These are phyloP conservation scores for Malurus alboscapulatus DNA, from an alignment of 2,113 vertebrate species.

Conservation along the genomic window DNA sequence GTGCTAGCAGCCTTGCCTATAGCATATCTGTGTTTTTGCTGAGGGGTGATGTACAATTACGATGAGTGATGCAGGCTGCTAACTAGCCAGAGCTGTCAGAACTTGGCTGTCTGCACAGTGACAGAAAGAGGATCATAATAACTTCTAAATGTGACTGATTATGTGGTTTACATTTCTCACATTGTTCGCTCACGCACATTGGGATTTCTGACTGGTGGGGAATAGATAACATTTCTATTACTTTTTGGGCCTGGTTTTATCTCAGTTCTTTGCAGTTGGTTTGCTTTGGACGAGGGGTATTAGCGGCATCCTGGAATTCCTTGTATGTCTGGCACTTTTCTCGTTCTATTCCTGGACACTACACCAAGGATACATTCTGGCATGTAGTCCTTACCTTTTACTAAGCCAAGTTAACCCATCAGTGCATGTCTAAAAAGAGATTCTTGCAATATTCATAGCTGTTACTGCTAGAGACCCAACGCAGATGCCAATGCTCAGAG, in stretches of 20 bases:
- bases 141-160: conserved; percentile 41
- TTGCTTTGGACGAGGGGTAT: neutral
- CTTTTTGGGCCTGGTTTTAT: conserved; percentile 3
- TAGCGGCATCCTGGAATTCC: conserved; percentile 11
- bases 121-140: neutral
- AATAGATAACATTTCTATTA: neutral
- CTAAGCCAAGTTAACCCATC: neutral
- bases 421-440: neutral
- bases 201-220: conserved; percentile 8
- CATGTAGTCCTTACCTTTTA: neutral
- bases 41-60: neutral
- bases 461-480: neutral
- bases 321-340: neutral
- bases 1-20: neutral
- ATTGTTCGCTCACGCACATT: neutral
- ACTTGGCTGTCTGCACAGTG: neutral
- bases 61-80: conserved; percentile 7
- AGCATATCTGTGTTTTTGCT: neutral
- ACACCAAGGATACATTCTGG: neutral
- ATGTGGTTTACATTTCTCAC: conserved; percentile 20
- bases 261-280: neutral
- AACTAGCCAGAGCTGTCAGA: conserved; percentile 42
- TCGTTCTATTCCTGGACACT: conserved; percentile 19
- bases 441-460: neutral
- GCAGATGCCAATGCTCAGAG: neutral